phyloP scores from a whole-genome alignment of 30 jellyfish, hydroid and myxozoan species.

The Hydra vulgaris region DNA sequence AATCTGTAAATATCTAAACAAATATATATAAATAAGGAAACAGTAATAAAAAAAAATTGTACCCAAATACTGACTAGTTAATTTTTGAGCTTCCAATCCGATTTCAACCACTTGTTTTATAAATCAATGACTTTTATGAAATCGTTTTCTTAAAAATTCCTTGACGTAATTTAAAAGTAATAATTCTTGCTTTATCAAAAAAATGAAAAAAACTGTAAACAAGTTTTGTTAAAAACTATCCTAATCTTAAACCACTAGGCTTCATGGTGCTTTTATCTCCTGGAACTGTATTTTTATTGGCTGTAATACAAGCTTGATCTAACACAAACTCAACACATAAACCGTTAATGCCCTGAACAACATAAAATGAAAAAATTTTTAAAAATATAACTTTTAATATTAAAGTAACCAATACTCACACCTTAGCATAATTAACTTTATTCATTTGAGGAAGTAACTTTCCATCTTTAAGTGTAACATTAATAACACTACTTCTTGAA shows the following conservation, averaged over 20 bases:
- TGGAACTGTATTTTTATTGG: conserved; percentile 94
- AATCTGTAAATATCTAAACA: neutral
- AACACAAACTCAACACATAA: conserved; percentile 71
- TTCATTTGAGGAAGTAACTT: too few species aligned
- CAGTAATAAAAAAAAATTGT: neutral
- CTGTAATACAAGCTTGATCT: conserved; percentile 64
- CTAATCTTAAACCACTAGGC: conserved; percentile 96
- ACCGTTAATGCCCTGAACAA: conserved; percentile 70
- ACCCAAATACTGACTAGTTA: conserved; percentile 32
- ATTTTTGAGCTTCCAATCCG: conserved; percentile 61
- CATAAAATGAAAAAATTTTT: neutral
- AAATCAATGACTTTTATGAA: conserved; percentile 71
- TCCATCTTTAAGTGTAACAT: too few species aligned
- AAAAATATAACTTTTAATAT: neutral
- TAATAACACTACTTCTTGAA: too few species aligned
- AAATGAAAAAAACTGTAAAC: too few species aligned
- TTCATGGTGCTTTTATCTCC: conserved; percentile 97
- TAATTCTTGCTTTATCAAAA: neutral
- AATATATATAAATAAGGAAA: too few species aligned
- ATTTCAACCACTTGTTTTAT: conserved; percentile 63
- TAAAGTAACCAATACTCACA: too few species aligned
- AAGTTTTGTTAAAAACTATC: conserved; percentile 21
- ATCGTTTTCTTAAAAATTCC: conserved; percentile 76
- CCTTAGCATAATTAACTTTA: too few species aligned
- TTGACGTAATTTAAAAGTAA: conserved; percentile 52